Evolutionary conservation across 2,888 invertebrate genomes (phyloP).

Genomic region (Calameuta pallipes): DNA sequence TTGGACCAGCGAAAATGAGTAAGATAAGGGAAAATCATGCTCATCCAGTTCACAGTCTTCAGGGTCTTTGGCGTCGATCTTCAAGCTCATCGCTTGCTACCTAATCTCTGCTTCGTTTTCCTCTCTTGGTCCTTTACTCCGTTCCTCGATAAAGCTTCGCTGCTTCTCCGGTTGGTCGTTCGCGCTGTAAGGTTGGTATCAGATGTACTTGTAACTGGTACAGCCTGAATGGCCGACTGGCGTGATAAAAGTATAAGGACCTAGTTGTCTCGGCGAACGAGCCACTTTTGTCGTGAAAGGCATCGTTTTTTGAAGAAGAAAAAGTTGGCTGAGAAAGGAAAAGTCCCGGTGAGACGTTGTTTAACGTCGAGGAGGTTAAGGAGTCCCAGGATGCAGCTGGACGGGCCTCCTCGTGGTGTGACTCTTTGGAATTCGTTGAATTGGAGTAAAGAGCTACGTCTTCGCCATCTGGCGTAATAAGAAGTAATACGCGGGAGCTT

Average conservation of each 20-base stretch:
- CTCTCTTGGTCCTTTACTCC: not conserved
- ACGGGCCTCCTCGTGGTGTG: not conserved
- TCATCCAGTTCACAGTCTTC: not conserved
- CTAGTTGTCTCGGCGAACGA: not conserved
- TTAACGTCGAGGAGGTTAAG: not conserved
- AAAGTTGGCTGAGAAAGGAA: too few species aligned
- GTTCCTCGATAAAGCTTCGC: not conserved
- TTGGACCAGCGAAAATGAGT: not conserved
- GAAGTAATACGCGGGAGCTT: conserved; percentile 25
- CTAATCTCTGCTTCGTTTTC: not conserved
- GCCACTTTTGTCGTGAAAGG: not conserved
- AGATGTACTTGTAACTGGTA: too few species aligned
- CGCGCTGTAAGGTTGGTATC: not conserved
- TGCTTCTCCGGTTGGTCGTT: not conserved
- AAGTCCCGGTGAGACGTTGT: not conserved
- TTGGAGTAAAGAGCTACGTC: not conserved
- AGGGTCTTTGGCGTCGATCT: not conserved
- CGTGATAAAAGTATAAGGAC: not conserved
- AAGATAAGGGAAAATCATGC: not conserved
- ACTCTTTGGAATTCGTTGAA: not conserved
- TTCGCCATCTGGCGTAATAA: not conserved
- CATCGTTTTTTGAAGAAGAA: not conserved
- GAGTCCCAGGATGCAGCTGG: not conserved
- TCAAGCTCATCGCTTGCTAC: not conserved
- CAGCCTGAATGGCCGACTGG: not conserved